Conservation (phyloP, 2,113 vertebrate genomes). For the Nyctibius bracteatus region DNA sequence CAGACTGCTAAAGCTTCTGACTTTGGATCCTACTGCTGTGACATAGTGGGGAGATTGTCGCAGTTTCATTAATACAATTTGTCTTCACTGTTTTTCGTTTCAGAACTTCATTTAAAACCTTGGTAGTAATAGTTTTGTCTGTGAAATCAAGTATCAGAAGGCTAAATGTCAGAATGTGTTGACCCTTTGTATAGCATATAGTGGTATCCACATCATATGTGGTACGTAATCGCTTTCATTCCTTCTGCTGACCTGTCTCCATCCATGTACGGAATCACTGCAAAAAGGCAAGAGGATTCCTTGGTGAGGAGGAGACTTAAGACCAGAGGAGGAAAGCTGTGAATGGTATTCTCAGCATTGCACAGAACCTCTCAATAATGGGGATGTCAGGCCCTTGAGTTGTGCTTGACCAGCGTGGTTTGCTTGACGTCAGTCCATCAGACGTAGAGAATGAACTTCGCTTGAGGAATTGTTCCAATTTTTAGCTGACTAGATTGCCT, state of each 20-base stretch:
- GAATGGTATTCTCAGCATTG: fast-evolving
- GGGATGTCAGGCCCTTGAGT: background rate
- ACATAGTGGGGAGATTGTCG: background rate
- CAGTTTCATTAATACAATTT: background rate
- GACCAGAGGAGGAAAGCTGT: background rate
- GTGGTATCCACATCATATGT: fast-evolving
- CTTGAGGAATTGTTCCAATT: background rate
- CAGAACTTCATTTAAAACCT: background rate
- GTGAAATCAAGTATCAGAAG: background rate
- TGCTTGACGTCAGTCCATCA: fast-evolving
- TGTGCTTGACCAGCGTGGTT: background rate
- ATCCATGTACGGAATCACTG: background rate
- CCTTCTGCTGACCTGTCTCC: background rate
- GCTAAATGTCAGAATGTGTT: background rate
- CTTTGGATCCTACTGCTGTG: fast-evolving
- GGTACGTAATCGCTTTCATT: no score
- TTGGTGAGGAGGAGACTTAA: background rate
- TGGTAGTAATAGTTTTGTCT: no score
- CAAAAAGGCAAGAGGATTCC: background rate
- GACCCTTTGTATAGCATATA: no score
- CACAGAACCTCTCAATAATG: background rate
- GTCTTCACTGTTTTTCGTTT: background rate
- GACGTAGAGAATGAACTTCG: fast-evolving
- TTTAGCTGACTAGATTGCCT: background rate
- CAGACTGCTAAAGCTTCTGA: fast-evolving